Base-by-base conservation (phyloP, 2,888 invertebrate species). In the Azorinus chamasolen region DNA sequence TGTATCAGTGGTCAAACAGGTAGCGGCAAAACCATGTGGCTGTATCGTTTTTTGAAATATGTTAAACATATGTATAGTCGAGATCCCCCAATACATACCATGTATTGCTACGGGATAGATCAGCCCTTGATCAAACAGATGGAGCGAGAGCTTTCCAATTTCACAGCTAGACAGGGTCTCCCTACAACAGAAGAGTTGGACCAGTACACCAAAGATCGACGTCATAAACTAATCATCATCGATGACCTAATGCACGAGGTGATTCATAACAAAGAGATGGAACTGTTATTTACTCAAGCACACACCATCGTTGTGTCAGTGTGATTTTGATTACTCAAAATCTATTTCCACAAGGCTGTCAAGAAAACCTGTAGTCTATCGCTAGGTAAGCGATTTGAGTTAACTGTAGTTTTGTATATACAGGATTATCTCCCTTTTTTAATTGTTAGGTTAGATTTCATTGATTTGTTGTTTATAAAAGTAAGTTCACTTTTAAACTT, bases 241-340 rank as follows among this genome's bases (percentile, higher is more conserved):
- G 74, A 68, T 39, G 74, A 74, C 54, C 22, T 74, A n/a, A 59
- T 64, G 37, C 74, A 74, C 32, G 58, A 68, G 16, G 69, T 69
- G 1, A 25, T 74, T n/a, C n/a, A n/a, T n/a, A n/a, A n/a, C n/a
- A 53, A 43, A 43, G 59, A 59, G 3, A 68, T 68, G 68, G 68
- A 68, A 45, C 41, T 66, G 24, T 24, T n/a, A n/a, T n/a, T n/a
- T n/a, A n/a, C n/a, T n/a, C n/a, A n/a, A n/a, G n/a, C n/a, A n/a
- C n/a, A 41, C 32, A 66, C 53, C 57, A 66, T 46, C 45, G 32
- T n/a, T 12, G 24, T 8, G 43, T 59, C 16, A n/a, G n/a, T n/a
- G n/a, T n/a, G n/a, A n/a, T n/a, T n/a, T n/a, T 68, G 4, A n/a
- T 68, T 3, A 48, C 68, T 3, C 68, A 68, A 43, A 59, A 59